A percentile compares a stretch with the other conserved stretches of the same genome.
phyloP scores from a whole-genome alignment of 92 coral and sea anemone species.

The Heliopora coerulea region DNA sequence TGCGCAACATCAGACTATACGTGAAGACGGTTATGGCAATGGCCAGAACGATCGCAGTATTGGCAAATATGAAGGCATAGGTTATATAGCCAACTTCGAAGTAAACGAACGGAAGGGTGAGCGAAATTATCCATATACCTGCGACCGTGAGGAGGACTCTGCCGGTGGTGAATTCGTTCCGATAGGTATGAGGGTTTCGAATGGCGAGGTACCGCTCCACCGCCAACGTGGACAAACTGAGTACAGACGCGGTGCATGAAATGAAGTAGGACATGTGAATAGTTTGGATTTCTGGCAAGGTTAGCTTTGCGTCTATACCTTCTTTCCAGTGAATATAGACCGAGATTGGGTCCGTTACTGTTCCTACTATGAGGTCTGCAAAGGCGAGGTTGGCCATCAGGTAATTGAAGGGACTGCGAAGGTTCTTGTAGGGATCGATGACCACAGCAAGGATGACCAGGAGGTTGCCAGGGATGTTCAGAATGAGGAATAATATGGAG shows the following conservation, averaged over 20 bases:
- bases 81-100: constrained; percentile 62
- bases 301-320: constrained; percentile 4
- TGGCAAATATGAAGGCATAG: constrained; percentile 77
- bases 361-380: constrained; percentile 49
- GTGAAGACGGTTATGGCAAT: constrained; percentile 56
- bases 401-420: constrained; percentile 45
- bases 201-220: constrained; percentile 83
- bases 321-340: constrained; percentile 36
- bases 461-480: constrained; percentile 54
- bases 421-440: constrained; percentile 49
- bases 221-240: constrained; percentile 85
- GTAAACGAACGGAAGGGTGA: constrained; percentile 63
- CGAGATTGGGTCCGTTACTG: constrained; percentile 38
- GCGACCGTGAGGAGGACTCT: constrained; percentile 62
- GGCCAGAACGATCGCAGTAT: constrained; percentile 68
- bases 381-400: constrained; percentile 50
- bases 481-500: constrained; percentile 24
- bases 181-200: constrained; percentile 66
- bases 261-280: constrained; percentile 68
- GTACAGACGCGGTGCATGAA: constrained; percentile 74
- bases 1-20: constrained; percentile 55
- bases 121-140: constrained; percentile 75
- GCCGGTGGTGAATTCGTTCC: constrained; percentile 59
- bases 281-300: neutral
- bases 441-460: constrained; percentile 52